A percentile compares a stretch with the other conserved stretches of the same genome.
These are phyloP conservation scores for Sorex araneus DNA, from an alignment of 2,113 vertebrate genomes.

Conservation along the genomic window DNA sequence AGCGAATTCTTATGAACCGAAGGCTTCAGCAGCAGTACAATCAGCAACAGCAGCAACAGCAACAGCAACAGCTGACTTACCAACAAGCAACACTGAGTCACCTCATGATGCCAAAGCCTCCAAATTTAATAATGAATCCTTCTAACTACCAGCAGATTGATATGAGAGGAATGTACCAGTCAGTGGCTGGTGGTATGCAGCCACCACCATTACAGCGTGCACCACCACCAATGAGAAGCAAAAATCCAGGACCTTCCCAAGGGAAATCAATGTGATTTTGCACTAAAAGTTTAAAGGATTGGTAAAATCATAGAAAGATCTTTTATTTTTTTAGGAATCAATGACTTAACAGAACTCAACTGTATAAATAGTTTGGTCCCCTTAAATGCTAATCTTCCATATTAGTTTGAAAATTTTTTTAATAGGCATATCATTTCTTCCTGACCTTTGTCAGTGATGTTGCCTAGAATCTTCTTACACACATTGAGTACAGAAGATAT, in stretches of 20 bases:
- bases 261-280: conserved; percentile 95
- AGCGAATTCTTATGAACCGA: conserved; percentile 97
- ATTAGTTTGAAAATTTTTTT: conserved; percentile 87
- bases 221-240: conserved; percentile 92
- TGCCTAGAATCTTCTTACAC: conserved; percentile 92
- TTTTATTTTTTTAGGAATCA: conserved; percentile 93
- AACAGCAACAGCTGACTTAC: conserved; percentile 94
- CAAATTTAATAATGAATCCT: conserved; percentile 91
- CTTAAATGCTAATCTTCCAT: conserved; percentile 88
- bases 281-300: conserved; percentile 91
- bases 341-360: conserved; percentile 93
- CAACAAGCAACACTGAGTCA: conserved; percentile 94
- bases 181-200: conserved; percentile 90
- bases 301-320: conserved; percentile 90
- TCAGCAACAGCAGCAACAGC: conserved; percentile 93
- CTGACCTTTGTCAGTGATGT: conserved; percentile 88
- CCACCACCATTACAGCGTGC: conserved; percentile 93
- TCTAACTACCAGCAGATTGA: conserved; percentile 94
- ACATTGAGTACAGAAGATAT: conserved; percentile 91
- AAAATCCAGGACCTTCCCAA: conserved; percentile 96
- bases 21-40: conserved; percentile 95
- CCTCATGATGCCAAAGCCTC: conserved; percentile 92
- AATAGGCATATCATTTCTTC: conserved; percentile 85
- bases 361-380: conserved; percentile 90
- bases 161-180: conserved; percentile 97